Evolutionary conservation across 2,888 invertebrate genomes (phyloP), one percentile per base, ranked within the genome.

Genomic region (Caenorhabditis sp.): DNA sequence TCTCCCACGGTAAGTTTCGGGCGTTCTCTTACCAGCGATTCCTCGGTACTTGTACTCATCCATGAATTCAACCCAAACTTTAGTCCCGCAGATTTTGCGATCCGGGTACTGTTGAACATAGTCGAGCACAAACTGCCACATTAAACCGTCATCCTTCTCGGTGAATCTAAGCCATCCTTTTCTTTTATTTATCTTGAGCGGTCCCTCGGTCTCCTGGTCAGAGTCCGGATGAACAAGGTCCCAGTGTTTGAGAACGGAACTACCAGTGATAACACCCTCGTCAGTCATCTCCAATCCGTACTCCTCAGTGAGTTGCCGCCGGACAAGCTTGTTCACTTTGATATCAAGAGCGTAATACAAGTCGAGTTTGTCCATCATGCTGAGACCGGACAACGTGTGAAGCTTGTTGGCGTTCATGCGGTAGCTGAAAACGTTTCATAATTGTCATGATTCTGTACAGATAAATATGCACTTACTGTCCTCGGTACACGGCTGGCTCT

Each of bases 121-220:
- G n/a, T 46, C 46, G 4, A 59, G 15, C 11, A 59, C 35, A 15
- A 59, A 59, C 26, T 59, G 20, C 59, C 59, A 59, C 59, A 48
- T 46, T 2, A 48, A 4, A 11, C 59, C 59, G 17, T 59, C 59
- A 1, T 59, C 46, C 24, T 46, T 32, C 22, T 59, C 59, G 24
- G 46, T 46, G 46, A 43, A 59, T 3, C 41, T 24, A 4, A 15
- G 15, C 27, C 24, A 24, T 22, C 15, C n/a, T n/a, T 26, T 37
- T 15, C 22, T 37, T 35, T 55, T 13, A 20, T 13, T 53, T 35
- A 35, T 35, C 35, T 15, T 37, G 32, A 24, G 9, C 22, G 11
- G 17, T 22, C 11, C 37, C 4, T 32, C 61, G 2, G 35, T 37
- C 27, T 56, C 46, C 1, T 50, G 20, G 6, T 48, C 48, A 24